Conservation (phyloP, 2,113 vertebrate species). For the Triplophysa rosa region DNA sequence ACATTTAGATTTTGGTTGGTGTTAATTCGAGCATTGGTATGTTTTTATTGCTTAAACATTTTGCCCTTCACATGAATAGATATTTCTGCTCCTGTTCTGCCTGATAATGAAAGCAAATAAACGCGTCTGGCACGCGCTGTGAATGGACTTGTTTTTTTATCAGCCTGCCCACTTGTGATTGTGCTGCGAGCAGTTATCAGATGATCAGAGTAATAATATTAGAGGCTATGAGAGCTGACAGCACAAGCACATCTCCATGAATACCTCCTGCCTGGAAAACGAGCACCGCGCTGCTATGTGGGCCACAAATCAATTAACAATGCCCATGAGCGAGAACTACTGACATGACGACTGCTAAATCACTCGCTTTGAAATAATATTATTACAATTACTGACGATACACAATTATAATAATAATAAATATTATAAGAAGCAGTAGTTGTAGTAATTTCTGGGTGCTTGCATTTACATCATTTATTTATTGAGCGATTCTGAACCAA, state of each 20-base stretch:
- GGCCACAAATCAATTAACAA: slow-evolving; percentile 55
- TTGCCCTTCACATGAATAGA: slow-evolving; percentile 11
- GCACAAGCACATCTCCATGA: slow-evolving; percentile 56
- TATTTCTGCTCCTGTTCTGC: not conserved
- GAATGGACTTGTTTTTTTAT: not conserved
- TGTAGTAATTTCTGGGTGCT: too few species aligned
- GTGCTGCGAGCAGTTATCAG: slow-evolving; percentile 34
- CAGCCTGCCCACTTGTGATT: slow-evolving; percentile 19
- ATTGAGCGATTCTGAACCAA: too few species aligned
- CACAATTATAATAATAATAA: not conserved
- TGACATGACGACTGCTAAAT: slow-evolving; percentile 4
- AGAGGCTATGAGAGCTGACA: slow-evolving; percentile 51
- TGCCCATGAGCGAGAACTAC: slow-evolving; percentile 41
- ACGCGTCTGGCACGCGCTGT: not conserved
- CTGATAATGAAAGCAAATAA: not conserved
- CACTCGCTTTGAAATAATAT: not conserved
- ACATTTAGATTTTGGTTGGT: not conserved
- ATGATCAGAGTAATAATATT: slow-evolving; percentile 41
- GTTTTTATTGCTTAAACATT: not conserved
- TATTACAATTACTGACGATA: not conserved
- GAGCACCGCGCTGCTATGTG: slow-evolving; percentile 44
- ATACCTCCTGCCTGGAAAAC: slow-evolving; percentile 59
- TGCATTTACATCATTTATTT: not conserved
- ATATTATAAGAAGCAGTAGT: not conserved
- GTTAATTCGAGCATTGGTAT: not conserved